Base-by-base conservation (phyloP, 1,140 invertebrate species). In the Pentalonia nigronervosa region DNA sequence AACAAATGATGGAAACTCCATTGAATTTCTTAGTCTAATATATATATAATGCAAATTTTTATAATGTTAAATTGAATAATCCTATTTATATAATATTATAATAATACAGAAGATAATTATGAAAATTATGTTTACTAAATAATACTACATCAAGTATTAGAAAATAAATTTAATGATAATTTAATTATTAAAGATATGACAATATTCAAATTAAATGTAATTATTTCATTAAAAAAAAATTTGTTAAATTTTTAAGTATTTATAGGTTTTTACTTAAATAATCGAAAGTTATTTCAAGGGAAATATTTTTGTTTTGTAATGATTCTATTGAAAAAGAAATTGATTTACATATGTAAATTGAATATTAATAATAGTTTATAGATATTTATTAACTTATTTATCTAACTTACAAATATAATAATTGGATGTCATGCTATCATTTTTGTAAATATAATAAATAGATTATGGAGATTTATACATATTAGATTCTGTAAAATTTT, bases 21-120 rank as follows among this genome's bases (percentile, higher is more conserved):
- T 17, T n/a, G 60, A 76, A 76, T n/a, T n/a, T 76, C 60, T 76
- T n/a, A 76, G 7, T 76, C n/a, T 17, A 17, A 76, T 76, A 30
- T 11, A n/a, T 11, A n/a, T 67, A n/a, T 67, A 67, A 67, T 67
- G 60, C 60, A 30, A 76, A 76, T 76, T 17, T n/a, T 76, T 76
- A 4, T 76, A n/a, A 76, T 7, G 0, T 76, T 76, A 30, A 76
- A 76, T 76, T 76, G 60, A 76, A 76, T 76, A 76, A 76, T 76
- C 60, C 60, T 76, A 17, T 76, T 76, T 76, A 76, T 76, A 76
- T 76, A 76, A n/a, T 76, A 76, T n/a, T 76, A 76, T 76, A n/a
- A 34, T 76, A 76, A 76, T 34, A 76, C 60, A 76, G 50, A 53
- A 76, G 17, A 17, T 11, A 76, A n/a, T 76, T 76, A 76, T 76